Evolutionary conservation across 2,888 invertebrate genomes (phyloP), one percentile per base, ranked within the genome.

Genomic region (Sphaerophoria rueppellii): DNA sequence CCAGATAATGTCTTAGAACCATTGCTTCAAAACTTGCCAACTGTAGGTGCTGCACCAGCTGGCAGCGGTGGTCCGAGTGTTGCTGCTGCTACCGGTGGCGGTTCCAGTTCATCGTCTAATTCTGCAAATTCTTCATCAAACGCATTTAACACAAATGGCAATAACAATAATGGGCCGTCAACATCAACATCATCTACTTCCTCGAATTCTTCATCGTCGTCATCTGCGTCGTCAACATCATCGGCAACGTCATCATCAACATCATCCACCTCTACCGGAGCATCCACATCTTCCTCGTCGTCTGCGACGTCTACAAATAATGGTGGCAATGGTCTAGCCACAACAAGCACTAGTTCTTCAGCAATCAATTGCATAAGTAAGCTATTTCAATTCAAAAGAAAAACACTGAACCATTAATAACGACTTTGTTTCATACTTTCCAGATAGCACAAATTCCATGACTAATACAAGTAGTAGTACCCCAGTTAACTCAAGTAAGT

Each of bases 21-120:
- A 88, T 95, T 94, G 91, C 95, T 95, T 92, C 96, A 94, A 85
- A 94, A 94, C 90, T 93, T 93, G 90, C 93, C 89, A 91, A 90
- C 89, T 78, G 92, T 89, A 91, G 93, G 90, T 92, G 89, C 87
- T 88, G 89, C 89, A n/a, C 89, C 89, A 43, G 86, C 88, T 43
- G 87, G 87, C 63, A 87, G 86, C 74, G 86, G 87, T 72, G 88
- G 88, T 63, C 85, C 88, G 24, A 89, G 86, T 71, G 67, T 65
- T 87, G 86, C 77, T 24, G 82, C 87, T 16, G 79, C 86, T 0
- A 81, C 87, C 5, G 82, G 83, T 14, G 87, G 87, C n/a, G 87
- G 87, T 50, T 77, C 86, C 50, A 79, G 86, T 32, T 75, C 87
- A 54, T 77, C 87, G 12, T 72, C 88, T 69, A 61, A 72, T 69